Base-by-base conservation (phyloP, 2,888 invertebrate genomes). In the Mycalesis mineus region DNA sequence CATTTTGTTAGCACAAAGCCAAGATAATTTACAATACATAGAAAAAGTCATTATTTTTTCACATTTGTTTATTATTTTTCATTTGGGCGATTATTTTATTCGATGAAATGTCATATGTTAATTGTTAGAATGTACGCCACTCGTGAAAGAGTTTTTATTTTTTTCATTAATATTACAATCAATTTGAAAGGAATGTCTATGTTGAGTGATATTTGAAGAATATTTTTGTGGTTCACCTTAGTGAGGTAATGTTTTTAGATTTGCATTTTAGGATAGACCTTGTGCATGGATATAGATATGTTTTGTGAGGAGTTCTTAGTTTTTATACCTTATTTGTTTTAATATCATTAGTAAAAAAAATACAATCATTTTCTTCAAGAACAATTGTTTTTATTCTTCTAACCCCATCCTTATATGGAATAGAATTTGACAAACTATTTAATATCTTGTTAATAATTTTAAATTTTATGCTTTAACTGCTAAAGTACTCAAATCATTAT, bases 291-390 rank as follows among this genome's bases (percentile, higher is more conserved):
- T 71, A 80, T 75, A 73, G 55, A 71, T 71, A 75, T 79, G 68
- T 73, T 82, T 80, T 81, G 77, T 79, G 74, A 70, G 72, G 74
- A 73, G 69, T 68, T 75, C 71, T 79, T 78, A 76, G 75, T 78
- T 82, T 82, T 83, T 82, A 80, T 82, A 82, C 69, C 72, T 75
- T 66, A 77, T 77, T 82, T 82, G 75, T 81, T 84, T 80, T 77
- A 81, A 79, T 72, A 80, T 78, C 75, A 82, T 78, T 78, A 78
- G 73, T 80, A 82, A 78, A 36, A 36, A 80, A 81, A 78, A 82
- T 82, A 85, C 75, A 84, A 78, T 75, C 77, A 77, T 75, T 78
- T 74, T 81, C 79, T 78, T 79, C 75, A 79, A 74, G 68, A 72
- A 60, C 48, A 13, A 51, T 6, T 8, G 14, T 44, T 58, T 65